Percentiles rank a stretch among this genome's conserved stretches.
Conservation (phyloP, 2,113 vertebrate species). For the Narcine bancroftii region DNA sequence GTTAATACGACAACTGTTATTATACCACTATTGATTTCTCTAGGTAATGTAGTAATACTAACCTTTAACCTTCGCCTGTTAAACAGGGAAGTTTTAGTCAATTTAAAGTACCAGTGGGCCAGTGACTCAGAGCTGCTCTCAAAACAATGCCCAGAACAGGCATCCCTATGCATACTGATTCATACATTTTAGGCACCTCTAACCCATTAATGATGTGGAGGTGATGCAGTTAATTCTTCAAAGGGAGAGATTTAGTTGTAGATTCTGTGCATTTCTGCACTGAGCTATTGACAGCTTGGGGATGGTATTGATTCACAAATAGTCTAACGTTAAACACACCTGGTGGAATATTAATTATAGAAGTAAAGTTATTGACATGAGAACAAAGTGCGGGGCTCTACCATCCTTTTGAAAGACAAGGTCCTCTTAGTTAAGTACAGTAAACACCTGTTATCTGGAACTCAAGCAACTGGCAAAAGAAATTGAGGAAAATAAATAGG, state of each 20-base stretch:
- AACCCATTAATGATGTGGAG: neutral
- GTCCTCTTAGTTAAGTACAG: too few species aligned
- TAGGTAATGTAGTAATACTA: neutral
- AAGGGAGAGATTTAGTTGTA: neutral
- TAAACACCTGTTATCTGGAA: too few species aligned
- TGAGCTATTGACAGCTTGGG: neutral
- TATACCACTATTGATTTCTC: neutral
- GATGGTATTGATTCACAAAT: neutral
- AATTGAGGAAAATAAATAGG: too few species aligned
- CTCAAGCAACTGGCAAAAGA: too few species aligned
- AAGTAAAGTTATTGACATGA: neutral
- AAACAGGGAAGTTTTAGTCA: neutral
- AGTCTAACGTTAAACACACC: neutral
- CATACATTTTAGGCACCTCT: neutral
- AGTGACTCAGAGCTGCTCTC: neutral
- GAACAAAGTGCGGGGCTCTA: neutral
- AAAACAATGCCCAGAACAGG: neutral
- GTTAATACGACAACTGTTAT: neutral
- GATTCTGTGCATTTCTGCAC: neutral
- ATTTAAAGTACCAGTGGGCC: neutral
- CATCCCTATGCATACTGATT: neutral
- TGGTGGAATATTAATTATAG: neutral
- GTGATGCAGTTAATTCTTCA: neutral
- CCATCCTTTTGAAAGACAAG: neutral
- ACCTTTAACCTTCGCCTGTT: slow-evolving; percentile 4